A percentile compares a stretch with the other conserved stretches of the same genome.
Conservation (phyloP, 92 coral and sea anemone species). For the Meandrina meandrites region DNA sequence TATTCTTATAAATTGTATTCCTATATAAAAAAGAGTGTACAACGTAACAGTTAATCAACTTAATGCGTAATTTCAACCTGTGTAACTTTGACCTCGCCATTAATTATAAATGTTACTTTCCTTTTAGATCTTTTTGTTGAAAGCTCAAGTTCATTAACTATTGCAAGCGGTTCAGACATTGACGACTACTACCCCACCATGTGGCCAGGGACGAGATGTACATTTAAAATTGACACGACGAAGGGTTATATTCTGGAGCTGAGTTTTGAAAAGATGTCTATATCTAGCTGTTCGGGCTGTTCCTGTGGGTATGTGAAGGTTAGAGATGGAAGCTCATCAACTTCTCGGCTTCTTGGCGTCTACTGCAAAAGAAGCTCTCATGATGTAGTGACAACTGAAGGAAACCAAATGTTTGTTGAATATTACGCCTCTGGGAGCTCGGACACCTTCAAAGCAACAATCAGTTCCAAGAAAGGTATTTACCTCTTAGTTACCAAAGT, state of each 20-base stretch:
- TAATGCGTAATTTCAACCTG: not conserved
- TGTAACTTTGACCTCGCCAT: not conserved
- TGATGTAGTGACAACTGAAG: not conserved
- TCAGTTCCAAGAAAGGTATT: too few relatives aligned
- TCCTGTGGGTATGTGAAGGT: slow-evolving; percentile 16
- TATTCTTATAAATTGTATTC: too few relatives aligned
- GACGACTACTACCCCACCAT: not conserved
- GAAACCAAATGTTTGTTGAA: slow-evolving; percentile 8
- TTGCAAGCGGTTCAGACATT: not conserved
- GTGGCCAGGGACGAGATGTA: not conserved
- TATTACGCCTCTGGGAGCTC: too few relatives aligned
- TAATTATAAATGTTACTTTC: not conserved
- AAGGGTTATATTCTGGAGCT: not conserved
- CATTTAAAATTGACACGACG: not conserved
- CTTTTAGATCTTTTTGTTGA: not conserved
- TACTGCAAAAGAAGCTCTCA: not conserved
- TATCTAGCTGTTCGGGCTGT: not conserved
- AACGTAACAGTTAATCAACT: not conserved
- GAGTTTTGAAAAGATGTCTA: not conserved
- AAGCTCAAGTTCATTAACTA: not conserved
- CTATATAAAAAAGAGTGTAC: too few relatives aligned
- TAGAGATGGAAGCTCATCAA: slow-evolving; percentile 10
- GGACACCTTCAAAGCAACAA: too few relatives aligned
- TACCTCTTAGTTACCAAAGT: too few relatives aligned
- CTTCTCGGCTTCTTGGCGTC: slow-evolving; percentile 2